These are phyloP conservation scores for Mya arenaria DNA, from an alignment of 1,140 invertebrate genomes.

Conservation along the genomic window DNA sequence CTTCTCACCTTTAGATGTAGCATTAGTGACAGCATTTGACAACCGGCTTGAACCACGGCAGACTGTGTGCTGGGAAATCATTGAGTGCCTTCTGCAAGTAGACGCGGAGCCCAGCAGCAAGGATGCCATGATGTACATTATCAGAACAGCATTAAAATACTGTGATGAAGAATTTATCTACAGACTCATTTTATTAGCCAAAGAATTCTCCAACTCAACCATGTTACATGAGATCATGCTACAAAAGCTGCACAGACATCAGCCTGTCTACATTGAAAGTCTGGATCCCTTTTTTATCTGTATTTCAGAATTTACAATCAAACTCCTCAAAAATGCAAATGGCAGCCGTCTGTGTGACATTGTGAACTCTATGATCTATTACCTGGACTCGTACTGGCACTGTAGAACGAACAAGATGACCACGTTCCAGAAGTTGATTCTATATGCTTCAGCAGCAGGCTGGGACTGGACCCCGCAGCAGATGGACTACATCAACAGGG, in stretches of 20 bases:
- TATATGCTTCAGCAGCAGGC: slow-evolving; percentile 63
- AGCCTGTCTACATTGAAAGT: slow-evolving; percentile 62
- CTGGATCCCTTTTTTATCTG: slow-evolving; percentile 59
- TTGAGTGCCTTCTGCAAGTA: slow-evolving; percentile 60
- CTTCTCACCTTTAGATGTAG: slow-evolving; percentile 67
- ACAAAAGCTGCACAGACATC: slow-evolving; percentile 66
- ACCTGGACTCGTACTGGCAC: slow-evolving; percentile 68
- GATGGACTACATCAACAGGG: slow-evolving; percentile 50
- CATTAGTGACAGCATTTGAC: slow-evolving; percentile 66
- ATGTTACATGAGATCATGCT: slow-evolving; percentile 62
- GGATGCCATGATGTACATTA: slow-evolving; percentile 70
- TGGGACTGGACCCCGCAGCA: slow-evolving; percentile 62
- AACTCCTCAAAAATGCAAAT: slow-evolving; percentile 61
- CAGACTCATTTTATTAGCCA: slow-evolving; percentile 53
- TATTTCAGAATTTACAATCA: slow-evolving; percentile 63
- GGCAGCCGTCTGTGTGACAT: slow-evolving; percentile 44
- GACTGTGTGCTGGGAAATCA: slow-evolving; percentile 67
- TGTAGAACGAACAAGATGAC: slow-evolving; percentile 38
- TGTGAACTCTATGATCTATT: slow-evolving; percentile 63
- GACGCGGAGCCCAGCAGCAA: slow-evolving; percentile 64
- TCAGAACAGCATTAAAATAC: slow-evolving; percentile 67
- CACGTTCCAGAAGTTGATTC: slow-evolving; percentile 57
- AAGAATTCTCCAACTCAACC: slow-evolving; percentile 54
- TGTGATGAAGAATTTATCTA: slow-evolving; percentile 63
- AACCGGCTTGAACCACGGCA: slow-evolving; percentile 64